These are phyloP conservation scores for Pseudomyrmex cubaensis DNA, from an alignment of 1,140 invertebrate genomes.

Conservation along the genomic window DNA sequence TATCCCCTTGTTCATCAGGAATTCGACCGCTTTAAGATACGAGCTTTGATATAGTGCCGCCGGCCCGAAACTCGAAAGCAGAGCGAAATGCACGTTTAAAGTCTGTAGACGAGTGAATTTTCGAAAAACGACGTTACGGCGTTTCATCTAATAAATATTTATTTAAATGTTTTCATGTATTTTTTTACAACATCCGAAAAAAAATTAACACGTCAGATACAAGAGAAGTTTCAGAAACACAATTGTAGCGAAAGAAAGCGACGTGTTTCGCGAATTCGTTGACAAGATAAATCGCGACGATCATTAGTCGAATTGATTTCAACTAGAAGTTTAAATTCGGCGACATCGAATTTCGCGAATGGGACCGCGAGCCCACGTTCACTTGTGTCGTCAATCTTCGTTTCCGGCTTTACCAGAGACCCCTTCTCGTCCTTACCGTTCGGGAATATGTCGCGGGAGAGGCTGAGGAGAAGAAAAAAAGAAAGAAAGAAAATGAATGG, in stretches of 20 bases:
- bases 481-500: conserved; percentile 15
- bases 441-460: conserved; percentile 25
- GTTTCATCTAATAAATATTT: not conserved
- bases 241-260: not conserved
- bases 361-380: conserved; percentile 32
- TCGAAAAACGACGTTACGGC: conserved; percentile 16
- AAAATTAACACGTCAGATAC: too few species aligned
- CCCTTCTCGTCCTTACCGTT: conserved; percentile 6
- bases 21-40: conserved; percentile 47
- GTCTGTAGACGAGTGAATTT: not conserved
- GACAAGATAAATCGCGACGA: conserved; percentile 16
- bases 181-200: too few species aligned
- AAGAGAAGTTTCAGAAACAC: too few species aligned
- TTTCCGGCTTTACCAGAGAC: not conserved
- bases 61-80: conserved; percentile 15
- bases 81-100: conserved; percentile 32
- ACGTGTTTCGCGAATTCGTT: not conserved
- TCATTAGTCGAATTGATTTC: conserved; percentile 43
- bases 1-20: conserved; percentile 57
- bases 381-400: conserved; percentile 50
- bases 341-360: conserved; percentile 51
- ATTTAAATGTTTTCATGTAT: not conserved
- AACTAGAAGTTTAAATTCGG: conserved; percentile 36
- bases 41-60: conserved; percentile 31
- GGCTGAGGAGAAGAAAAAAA: conserved; percentile 21